phyloP scores from a whole-genome alignment of 2,113 vertebrate genomes.

The human region GRCh38 chr3:16184501-16185000 shows the following conservation, averaged over 20 bases:
- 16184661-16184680: neutral
- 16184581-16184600: neutral
- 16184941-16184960: neutral
- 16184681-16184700: neutral
- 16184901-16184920: neutral
- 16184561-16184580: neutral
- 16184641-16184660: neutral
- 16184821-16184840: too few species aligned
- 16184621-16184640: neutral
- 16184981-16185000: neutral
- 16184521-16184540: neutral
- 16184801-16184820: fast-evolving
- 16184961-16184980: neutral
- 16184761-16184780: neutral
- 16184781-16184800: neutral
- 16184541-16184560: neutral
- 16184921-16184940: neutral
- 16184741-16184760: neutral
- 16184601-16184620: neutral
- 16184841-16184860: neutral
- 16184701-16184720: neutral
- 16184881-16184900: neutral
- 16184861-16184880: neutral
- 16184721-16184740: neutral
- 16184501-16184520: neutral